Base-by-base conservation (phyloP, 2,113 vertebrate species). In the Opisthocomus hoazin region DNA sequence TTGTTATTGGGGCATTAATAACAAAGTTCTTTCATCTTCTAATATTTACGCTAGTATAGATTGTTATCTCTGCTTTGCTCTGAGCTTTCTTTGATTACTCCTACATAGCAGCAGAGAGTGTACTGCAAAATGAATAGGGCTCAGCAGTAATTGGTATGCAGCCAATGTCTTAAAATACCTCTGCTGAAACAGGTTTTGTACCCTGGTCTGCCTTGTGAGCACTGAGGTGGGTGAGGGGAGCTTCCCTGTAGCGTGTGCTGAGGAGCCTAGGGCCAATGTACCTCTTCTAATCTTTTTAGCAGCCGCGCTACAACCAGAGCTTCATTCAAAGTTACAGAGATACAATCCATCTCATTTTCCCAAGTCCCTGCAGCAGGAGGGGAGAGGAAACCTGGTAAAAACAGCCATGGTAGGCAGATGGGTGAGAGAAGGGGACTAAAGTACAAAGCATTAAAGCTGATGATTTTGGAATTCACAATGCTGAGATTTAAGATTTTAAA, bases 11-110 rank as follows among this genome's bases (percentile, higher is more conserved):
- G 84, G 48, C 70, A 85, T 79, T 94, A 93, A 91, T 87, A 96
- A 94, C 39, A 95, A 96, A 84, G 53, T 24, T 76, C 89, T 97
- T 97, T 97, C 94, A 96, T 97, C 94, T 94, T 79, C 57, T 88
- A 54, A 92, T 81, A 81, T 43, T 94, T 81, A 58, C 4, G 4
- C 89, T 81, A 91, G 70, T 66, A 85, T 84, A 95, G 94, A 97
- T 97, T 73, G 57, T 48, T 96, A 97, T 96, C 96, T 97, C 39
- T 32, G 3, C 69, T 96, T 94, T 93, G 89, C 94, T 96, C 95
- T 95, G 89, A 87, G 89, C 82, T 96, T 64, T 96, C 93, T 95
- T 92, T 96, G 96, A 92, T 96, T 97, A 78, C 76, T 93, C 60
- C 70, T 95, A 79, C 95, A 65, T 65, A 83, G 77, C 94, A 95